Conservation (phyloP, 2,113 vertebrate genomes). For the Illadopsis cleaveri region DNA sequence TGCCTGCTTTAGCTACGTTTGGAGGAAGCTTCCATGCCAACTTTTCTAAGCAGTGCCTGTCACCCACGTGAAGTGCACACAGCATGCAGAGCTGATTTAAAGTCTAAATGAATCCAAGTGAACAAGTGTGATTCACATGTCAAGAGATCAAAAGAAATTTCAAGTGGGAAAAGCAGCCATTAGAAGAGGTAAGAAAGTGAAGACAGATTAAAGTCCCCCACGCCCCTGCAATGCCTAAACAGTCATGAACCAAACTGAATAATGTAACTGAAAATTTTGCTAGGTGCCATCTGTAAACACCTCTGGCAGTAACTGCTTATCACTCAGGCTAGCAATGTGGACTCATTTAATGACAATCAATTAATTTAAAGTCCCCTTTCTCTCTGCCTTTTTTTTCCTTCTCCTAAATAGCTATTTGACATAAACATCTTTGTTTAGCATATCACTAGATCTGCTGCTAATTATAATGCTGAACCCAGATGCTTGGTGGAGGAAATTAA, state of each 20-base stretch:
- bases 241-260: background rate
- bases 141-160: slow-evolving; percentile 17
- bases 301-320: slow-evolving; percentile 20
- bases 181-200: background rate
- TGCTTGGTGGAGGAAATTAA: slow-evolving; percentile 65
- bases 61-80: background rate
- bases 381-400: background rate
- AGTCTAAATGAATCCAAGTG: background rate
- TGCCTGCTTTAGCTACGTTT: background rate
- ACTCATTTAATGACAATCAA: slow-evolving; percentile 21
- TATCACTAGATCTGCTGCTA: slow-evolving; percentile 67
- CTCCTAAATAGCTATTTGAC: slow-evolving; percentile 56
- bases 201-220: background rate
- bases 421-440: slow-evolving; percentile 66
- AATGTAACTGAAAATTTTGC: background rate
- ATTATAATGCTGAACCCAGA: slow-evolving; percentile 69
- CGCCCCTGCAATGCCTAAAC: background rate
- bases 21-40: background rate
- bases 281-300: background rate
- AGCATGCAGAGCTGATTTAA: background rate
- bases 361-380: background rate
- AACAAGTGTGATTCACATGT: background rate
- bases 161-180: background rate
- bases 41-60: background rate
- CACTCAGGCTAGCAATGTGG: background rate